Base-by-base conservation (phyloP, 2,797 vertebrate genomes). In the Otolemur crassicaudatus region DNA sequence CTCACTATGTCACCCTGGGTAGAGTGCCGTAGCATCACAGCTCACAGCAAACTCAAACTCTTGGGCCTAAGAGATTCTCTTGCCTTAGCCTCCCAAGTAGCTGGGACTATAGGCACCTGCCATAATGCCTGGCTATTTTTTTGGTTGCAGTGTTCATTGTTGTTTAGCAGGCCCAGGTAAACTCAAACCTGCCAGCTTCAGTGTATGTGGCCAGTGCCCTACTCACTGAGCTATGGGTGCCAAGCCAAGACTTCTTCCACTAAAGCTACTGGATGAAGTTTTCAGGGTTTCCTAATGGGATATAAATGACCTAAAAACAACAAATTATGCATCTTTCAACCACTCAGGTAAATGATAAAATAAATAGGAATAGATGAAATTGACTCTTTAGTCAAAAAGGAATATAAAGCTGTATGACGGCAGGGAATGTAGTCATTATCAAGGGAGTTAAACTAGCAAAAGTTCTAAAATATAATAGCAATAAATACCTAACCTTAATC, bases 401-500 rank as follows among this genome's bases (percentile, higher is more conserved):
- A 98, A 98, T 96, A 98, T 97, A 98, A 98, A 98, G 97, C 93
- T 98, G 97, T 98, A 98, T 95, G 98, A 97, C 96, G 96, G 98
- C 92, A 61, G 91, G 97, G 94, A 98, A 98, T 97, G 93, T 96
- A 98, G 95, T 98, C 97, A 98, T 98, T 97, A 98, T 97, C 96
- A 98, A 98, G 49, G 13, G 49, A 53, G 49, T 53, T 53, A 98
- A 98, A 98, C 97, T 97, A 97, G 97, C 96, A 98, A 98, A 98
- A 97, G 96, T 95, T 87, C 97, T 98, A 98, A 98, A 98, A 98
- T 98, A 98, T 85, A 98, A 98, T 91, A 98, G 97, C 97, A 98
- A 98, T 98, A 98, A 98, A 98, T 98, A 98, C 96, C 97, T 97
- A 96, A 98, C 91, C 97, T 97, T 98, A 98, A 97, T 98, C 98